Base-by-base conservation (phyloP, 2,888 invertebrate species). In the Junonia oenone region DNA sequence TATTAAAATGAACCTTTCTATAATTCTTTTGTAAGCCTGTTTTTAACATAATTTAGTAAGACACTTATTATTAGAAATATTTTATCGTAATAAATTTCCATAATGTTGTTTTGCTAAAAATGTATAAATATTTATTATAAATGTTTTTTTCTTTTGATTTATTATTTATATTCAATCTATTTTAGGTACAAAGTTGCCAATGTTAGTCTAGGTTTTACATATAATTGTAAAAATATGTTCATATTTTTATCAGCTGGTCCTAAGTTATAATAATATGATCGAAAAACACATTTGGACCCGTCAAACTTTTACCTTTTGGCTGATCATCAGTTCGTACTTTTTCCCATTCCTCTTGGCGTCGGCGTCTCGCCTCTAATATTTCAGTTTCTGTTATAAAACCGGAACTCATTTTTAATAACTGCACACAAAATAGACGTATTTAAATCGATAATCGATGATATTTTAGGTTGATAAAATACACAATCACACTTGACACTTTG, bases 261-360 rank as follows among this genome's bases (percentile, higher is more conserved):
- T 22, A 40, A 17, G 8, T 13, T n/a, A 11, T 19, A 43, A n/a
- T 17, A n/a, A 9, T 14, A 48, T 35, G 11, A 8, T 35, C 5
- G 11, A 33, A 31, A 19, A n/a, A 19, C 29, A 19, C 17, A 14
- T 19, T 37, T 37, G 6, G n/a, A 17, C 17, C 37, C 15, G 15
- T 38, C 15, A 19, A 48, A 51, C 27, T 46, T 49, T 52, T 90
- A 98, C 98, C 97, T 88, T 94, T 64, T 8, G 99, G 98, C 75
- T 99, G 95, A 66, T 97, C 96, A 27, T 96, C 95, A 56, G 95
- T 95, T 64, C 99, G 92, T 0, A 98, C 98, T 89, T 95, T 95
- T 69, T 99, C 98, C 99, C 99, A 99, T 93, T 99, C 98, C 78
- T 97, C 97, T 80, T 99, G 99, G 2, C 98, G 92, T 62, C 92